These are phyloP conservation scores for Catocala sponsa DNA, from an alignment of 2,888 invertebrate species.

Conservation along the genomic window DNA sequence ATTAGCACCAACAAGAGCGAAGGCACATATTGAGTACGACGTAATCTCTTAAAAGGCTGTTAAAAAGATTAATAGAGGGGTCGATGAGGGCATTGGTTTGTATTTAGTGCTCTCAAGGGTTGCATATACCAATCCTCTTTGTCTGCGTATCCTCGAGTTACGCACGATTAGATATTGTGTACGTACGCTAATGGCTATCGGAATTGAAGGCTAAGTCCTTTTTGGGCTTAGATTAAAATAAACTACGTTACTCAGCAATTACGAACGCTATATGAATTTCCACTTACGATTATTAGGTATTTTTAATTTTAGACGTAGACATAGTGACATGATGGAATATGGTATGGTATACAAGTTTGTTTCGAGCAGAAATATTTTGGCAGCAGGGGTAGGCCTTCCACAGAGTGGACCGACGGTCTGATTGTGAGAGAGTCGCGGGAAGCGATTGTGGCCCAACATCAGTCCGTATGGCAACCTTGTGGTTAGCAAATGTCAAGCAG, in stretches of 20 bases:
- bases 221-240: conserved; percentile 22
- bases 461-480: no score
- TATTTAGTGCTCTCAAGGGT: conserved; percentile 74
- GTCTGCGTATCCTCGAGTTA: conserved; percentile 41
- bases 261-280: conserved; percentile 8
- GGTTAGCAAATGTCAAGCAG: no score
- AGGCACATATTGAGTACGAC: conserved; percentile 48
- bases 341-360: no score
- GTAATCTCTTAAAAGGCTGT: conserved; percentile 63
- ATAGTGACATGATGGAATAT: no score
- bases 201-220: conserved; percentile 25
- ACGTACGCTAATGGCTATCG: conserved; percentile 33
- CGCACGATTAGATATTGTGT: conserved; percentile 50
- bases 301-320: no score
- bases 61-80: conserved; percentile 79
- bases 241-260: conserved; percentile 17
- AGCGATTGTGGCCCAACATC: no score
- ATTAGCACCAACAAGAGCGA: conserved; percentile 60
- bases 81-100: conserved; percentile 70
- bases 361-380: no score
- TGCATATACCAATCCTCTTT: conserved; percentile 58
- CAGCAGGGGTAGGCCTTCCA: no score
- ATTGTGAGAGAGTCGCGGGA: no score
- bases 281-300: no score
- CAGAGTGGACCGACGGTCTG: no score